Base-by-base conservation (phyloP, 2,113 vertebrate genomes). In the Colius striatus region DNA sequence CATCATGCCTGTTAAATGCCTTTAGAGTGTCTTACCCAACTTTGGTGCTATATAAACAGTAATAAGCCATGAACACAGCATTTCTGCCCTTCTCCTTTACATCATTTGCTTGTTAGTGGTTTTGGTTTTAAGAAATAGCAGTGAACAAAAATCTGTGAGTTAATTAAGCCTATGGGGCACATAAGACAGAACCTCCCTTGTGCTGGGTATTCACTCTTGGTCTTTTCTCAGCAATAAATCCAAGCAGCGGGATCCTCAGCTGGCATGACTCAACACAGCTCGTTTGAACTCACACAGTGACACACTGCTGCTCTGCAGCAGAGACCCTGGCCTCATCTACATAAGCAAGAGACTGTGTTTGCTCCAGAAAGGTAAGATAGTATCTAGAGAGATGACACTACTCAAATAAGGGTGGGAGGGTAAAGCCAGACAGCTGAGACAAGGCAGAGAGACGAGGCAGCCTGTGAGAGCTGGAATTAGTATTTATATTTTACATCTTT, bases 91-190 rank as follows among this genome's bases (percentile, higher is more conserved):
- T 78, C n/a, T 72, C 48, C 70, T 87, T 94, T 74, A 70, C 61
- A 92, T 77, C 34, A 81, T 86, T 93, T 84, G 57, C 81, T 91
- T 75, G 63, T 80, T 87, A 63, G 73, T 78, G 84, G 87, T 78
- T 96, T 93, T 90, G 77, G 65, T 87, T 95, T 94, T 68, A 89
- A 94, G 86, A 89, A 89, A 82, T 5, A 91, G 61, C 86, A 78
- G 29, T 16, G 53, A 95, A 78, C 66, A 89, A 84, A 94, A 96
- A 84, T 66, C 61, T 71, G 36, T 57, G 36, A 54, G 48, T 57
- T 94, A 87, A 94, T 89, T 78, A 78, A 94, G 95, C 87, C 94
- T 94, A 96, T 84, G 50, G 73, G 92, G 77, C 94, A 92, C 58
- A 66, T 78, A 48, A 84, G 32, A 72, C 84, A 91, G 82, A 94